Evolutionary conservation across 2,797 vertebrate species (phyloP).

Genomic region (Alosa sapidissima): DNA sequence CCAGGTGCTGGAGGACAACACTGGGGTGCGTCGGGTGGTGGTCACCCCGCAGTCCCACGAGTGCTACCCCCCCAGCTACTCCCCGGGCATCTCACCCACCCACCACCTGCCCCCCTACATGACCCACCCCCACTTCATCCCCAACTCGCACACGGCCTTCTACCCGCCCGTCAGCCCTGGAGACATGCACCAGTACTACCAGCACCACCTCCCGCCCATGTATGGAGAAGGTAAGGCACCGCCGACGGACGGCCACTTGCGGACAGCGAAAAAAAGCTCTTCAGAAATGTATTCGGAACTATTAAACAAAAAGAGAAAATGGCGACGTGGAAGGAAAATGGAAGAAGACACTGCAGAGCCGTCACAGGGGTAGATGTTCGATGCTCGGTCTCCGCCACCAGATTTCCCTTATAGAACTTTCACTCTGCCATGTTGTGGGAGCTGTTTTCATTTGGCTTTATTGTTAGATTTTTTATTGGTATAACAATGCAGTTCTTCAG

Average conservation of each 20-base stretch:
- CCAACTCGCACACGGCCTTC: slow-evolving; percentile 90
- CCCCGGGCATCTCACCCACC: slow-evolving; percentile 91
- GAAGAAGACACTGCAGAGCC: too few species aligned
- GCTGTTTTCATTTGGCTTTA: background rate
- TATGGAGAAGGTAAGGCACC: slow-evolving; percentile 88
- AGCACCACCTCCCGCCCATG: slow-evolving; percentile 92
- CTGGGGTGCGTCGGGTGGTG: slow-evolving; percentile 93
- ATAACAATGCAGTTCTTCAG: too few species aligned
- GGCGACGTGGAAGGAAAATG: too few species aligned
- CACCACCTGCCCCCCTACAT: slow-evolving; percentile 93
- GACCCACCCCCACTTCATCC: slow-evolving; percentile 91
- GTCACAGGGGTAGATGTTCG: too few species aligned
- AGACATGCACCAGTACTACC: slow-evolving; percentile 92
- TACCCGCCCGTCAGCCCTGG: slow-evolving; percentile 94
- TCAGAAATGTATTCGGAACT: too few species aligned
- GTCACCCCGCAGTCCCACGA: slow-evolving; percentile 96
- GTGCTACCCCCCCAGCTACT: slow-evolving; percentile 94
- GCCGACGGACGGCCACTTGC: background rate
- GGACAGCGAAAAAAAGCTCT: too few species aligned
- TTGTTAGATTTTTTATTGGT: background rate
- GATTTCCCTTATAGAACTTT: background rate
- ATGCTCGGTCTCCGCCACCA: background rate
- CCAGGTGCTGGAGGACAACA: slow-evolving; percentile 95
- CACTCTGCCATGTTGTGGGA: background rate
- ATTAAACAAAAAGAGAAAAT: too few species aligned